phyloP scores from a whole-genome alignment of 2,113 vertebrate genomes.

The Tamias sibiricus region DNA sequence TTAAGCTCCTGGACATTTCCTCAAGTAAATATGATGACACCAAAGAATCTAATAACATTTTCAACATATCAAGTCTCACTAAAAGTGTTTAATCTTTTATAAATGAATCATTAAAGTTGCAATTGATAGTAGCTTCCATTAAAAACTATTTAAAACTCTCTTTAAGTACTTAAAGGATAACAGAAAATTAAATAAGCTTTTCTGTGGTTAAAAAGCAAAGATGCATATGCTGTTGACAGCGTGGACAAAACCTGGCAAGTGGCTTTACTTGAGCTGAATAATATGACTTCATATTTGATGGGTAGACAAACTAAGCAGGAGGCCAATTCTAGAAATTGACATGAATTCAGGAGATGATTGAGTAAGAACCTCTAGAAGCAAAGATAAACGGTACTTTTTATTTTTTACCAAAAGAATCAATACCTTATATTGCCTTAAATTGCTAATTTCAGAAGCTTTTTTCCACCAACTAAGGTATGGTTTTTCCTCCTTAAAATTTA shows the following conservation, averaged over 20 bases:
- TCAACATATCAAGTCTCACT: conserved; percentile 1
- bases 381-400: not conserved
- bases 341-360: not conserved
- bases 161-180: conserved; percentile 25
- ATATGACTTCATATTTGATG: not conserved
- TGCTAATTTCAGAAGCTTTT: not conserved
- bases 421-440: not conserved
- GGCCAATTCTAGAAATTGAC: not conserved
- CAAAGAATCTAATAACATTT: conserved; percentile 26
- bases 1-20: not conserved
- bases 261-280: not conserved
- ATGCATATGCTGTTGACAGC: not conserved
- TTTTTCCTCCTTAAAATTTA: not conserved
- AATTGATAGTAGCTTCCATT: conserved; percentile 14
- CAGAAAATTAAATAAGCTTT: conserved; percentile 19
- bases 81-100: conserved; percentile 38
- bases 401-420: not conserved
- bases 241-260: not conserved
- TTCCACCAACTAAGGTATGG: not conserved
- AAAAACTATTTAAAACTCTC: conserved; percentile 47
- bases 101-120: conserved; percentile 20
- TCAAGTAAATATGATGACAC: conserved; percentile 51
- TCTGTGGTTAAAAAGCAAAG: conserved; percentile 38
- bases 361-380: not conserved
- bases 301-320: not conserved